Conservation (phyloP, 1,140 invertebrate species). For the Hypsibius dujardini region DNA sequence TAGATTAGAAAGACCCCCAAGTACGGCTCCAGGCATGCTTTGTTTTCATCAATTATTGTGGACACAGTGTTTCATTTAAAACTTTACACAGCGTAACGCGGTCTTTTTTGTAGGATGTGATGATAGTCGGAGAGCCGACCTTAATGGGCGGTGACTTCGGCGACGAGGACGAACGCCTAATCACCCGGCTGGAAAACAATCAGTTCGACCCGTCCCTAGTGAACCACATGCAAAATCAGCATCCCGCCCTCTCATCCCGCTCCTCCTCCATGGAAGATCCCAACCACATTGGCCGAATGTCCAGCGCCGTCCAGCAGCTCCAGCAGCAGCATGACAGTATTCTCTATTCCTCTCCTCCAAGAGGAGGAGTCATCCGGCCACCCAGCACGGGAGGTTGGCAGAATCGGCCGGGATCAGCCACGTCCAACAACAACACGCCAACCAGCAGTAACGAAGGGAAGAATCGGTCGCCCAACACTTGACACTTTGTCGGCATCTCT, state of each 20-base stretch:
- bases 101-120: conserved; percentile 61
- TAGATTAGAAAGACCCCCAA: neutral
- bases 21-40: neutral
- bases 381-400: neutral
- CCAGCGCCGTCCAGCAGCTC: neutral
- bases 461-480: neutral
- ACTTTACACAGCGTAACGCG: neutral
- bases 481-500: neutral
- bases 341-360: neutral
- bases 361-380: too few species aligned
- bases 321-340: neutral
- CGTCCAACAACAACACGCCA: neutral
- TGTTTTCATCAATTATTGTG: neutral
- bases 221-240: neutral
- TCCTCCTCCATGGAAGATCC: neutral
- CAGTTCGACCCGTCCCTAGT: conserved; percentile 72
- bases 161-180: conserved; percentile 91
- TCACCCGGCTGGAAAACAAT: conserved; percentile 89
- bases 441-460: neutral
- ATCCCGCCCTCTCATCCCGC: neutral
- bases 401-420: neutral
- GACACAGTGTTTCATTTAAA: neutral
- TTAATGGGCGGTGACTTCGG: conserved; percentile 98
- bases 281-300: too few species aligned
- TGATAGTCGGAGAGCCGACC: conserved; percentile 97